These are phyloP conservation scores for Xyliphius kryptos DNA, from an alignment of 2,113 vertebrate species.

Conservation along the genomic window DNA sequence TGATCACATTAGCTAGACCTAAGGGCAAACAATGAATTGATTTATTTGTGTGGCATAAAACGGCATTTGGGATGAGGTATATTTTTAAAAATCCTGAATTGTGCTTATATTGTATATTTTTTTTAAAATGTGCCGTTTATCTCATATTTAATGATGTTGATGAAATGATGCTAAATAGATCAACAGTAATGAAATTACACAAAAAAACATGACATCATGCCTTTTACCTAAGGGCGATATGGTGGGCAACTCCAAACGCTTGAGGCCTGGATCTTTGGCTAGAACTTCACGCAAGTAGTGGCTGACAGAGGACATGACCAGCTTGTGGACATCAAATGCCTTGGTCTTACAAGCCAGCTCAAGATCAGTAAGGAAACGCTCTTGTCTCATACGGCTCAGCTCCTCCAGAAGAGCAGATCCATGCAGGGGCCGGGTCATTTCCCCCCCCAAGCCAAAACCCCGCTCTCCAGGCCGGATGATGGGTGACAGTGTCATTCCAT, in stretches of 20 bases:
- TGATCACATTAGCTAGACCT: slow-evolving; percentile 71
- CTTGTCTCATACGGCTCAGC: slow-evolving; percentile 73
- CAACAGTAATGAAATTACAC: background rate
- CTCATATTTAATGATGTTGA: background rate
- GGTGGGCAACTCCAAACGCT: slow-evolving; percentile 65
- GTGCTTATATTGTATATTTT: too few species aligned
- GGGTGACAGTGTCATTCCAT: slow-evolving; percentile 58
- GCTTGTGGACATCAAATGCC: slow-evolving; percentile 74
- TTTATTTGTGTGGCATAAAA: background rate
- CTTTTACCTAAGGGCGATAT: slow-evolving; percentile 65
- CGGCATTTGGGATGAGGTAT: too few species aligned
- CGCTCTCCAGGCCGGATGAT: slow-evolving; percentile 64
- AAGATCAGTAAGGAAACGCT: slow-evolving; percentile 73
- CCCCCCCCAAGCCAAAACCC: slow-evolving; percentile 64
- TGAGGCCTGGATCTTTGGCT: slow-evolving; percentile 69
- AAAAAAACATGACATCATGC: background rate
- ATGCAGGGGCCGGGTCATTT: slow-evolving; percentile 60
- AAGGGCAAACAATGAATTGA: too few species aligned
- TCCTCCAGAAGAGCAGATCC: slow-evolving; percentile 69
- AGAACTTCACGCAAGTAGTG: slow-evolving; percentile 70
- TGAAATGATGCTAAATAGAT: background rate
- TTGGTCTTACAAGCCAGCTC: slow-evolving; percentile 75
- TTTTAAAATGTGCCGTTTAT: too few species aligned
- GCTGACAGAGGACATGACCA: slow-evolving; percentile 73
- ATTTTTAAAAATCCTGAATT: too few species aligned